These are phyloP conservation scores for Spodoptera frugiperda DNA, from an alignment of 1,140 invertebrate species.

Conservation along the genomic window DNA sequence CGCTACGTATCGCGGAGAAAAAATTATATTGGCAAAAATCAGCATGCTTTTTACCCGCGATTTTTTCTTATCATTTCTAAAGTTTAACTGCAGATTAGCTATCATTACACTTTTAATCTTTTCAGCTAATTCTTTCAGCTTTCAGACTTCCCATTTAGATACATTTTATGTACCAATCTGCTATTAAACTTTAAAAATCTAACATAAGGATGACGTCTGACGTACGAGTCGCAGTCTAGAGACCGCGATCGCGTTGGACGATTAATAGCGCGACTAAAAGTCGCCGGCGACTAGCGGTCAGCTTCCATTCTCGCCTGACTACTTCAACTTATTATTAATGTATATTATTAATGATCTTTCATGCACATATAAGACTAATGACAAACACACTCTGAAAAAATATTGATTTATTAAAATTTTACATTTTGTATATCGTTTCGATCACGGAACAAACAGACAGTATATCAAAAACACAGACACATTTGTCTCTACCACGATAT, in stretches of 20 bases:
- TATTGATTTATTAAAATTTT: conserved; percentile 62
- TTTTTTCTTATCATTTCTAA: conserved; percentile 26
- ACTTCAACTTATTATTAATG: conserved; percentile 58
- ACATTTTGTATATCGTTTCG: conserved; percentile 46
- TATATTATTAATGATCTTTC: conserved; percentile 78
- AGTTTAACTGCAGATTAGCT: conserved; percentile 43
- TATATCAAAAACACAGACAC: conserved; percentile 51
- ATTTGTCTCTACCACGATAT: conserved; percentile 48
- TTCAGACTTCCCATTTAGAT: conserved; percentile 18
- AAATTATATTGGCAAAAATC: not conserved
- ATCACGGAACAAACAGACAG: conserved; percentile 51
- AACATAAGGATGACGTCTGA: conserved; percentile 6
- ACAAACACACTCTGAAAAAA: conserved; percentile 83
- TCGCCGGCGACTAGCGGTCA: conserved; percentile 38
- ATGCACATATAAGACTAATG: conserved; percentile 86
- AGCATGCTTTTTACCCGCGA: conserved; percentile 15
- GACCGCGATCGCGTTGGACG: conserved; percentile 27
- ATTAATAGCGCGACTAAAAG: conserved; percentile 13
- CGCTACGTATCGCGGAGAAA: conserved; percentile 16
- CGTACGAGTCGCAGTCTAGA: conserved; percentile 32
- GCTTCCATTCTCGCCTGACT: conserved; percentile 41
- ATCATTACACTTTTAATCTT: conserved; percentile 27
- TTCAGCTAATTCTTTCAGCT: conserved; percentile 36
- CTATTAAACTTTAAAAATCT: conserved; percentile 37
- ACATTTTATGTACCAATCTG: conserved; percentile 35